Evolutionary conservation across 2,888 invertebrate species (phyloP).

Genomic region (Cylindroiulus punctatus): DNA sequence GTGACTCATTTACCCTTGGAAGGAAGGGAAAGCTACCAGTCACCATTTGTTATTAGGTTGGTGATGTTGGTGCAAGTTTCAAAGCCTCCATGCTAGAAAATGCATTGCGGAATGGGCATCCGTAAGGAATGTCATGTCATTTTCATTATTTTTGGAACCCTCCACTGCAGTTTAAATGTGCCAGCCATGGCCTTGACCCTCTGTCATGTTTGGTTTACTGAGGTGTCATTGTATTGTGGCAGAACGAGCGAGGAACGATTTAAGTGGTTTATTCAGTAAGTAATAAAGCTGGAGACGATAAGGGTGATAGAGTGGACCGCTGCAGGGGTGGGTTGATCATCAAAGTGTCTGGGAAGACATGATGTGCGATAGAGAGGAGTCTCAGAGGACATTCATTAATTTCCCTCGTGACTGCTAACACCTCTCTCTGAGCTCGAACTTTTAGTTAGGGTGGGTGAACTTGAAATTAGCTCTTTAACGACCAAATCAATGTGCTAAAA

Average conservation of each 20-base stretch:
- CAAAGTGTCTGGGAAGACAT: background rate
- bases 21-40: background rate
- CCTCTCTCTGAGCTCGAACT: background rate
- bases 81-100: background rate
- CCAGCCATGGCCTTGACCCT: background rate
- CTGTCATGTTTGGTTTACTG: background rate
- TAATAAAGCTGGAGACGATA: background rate
- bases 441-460: background rate
- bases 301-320: background rate
- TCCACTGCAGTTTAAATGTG: no score
- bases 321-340: background rate
- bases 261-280: slow-evolving; percentile 2
- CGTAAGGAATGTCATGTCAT: no score
- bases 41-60: background rate
- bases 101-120: no score
- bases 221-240: background rate
- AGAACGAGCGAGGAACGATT: background rate
- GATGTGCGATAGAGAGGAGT: no score
- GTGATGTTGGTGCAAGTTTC: background rate
- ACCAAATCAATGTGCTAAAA: background rate
- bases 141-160: no score
- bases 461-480: background rate
- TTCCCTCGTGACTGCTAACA: background rate
- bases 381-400: background rate
- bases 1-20: slow-evolving; percentile 12